These are phyloP conservation scores for Loxodonta africana DNA, from an alignment of 2,113 vertebrate species.

Conservation along the genomic window DNA sequence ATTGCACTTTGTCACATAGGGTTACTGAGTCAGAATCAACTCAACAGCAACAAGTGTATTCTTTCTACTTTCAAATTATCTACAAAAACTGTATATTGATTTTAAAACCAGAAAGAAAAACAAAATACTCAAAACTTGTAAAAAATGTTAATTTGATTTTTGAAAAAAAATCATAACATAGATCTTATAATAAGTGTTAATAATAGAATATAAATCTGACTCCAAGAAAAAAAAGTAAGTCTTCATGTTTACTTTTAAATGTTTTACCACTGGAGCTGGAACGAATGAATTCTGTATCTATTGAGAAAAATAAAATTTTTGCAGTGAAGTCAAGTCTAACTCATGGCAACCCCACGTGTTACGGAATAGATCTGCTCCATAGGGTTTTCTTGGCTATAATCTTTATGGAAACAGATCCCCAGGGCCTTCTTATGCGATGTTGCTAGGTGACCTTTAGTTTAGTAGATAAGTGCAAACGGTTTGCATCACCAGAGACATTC, in stretches of 20 bases:
- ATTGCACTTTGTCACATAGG: too few species aligned
- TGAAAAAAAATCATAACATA: not conserved
- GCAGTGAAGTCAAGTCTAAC: too few species aligned
- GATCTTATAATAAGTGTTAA: not conserved
- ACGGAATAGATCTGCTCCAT: too few species aligned
- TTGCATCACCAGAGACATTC: too few species aligned
- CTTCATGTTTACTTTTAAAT: not conserved
- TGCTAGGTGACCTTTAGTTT: too few species aligned
- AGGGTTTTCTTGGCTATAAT: too few species aligned
- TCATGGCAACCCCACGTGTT: too few species aligned
- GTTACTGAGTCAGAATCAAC: too few species aligned
- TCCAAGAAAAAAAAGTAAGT: not conserved
- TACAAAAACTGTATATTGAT: not conserved
- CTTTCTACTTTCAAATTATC: conserved; percentile 30
- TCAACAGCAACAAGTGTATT: too few species aligned
- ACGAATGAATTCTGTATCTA: not conserved
- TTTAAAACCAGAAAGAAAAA: not conserved
- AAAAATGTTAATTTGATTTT: not conserved
- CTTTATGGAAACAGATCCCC: too few species aligned
- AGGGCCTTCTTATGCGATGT: too few species aligned
- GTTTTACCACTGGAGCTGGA: not conserved
- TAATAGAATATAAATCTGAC: not conserved
- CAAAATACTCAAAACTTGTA: not conserved
- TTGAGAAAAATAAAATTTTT: not conserved
- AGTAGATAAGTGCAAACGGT: too few species aligned